Base-by-base conservation (phyloP, 2,888 invertebrate genomes). In the Sepiola atlantica region DNA sequence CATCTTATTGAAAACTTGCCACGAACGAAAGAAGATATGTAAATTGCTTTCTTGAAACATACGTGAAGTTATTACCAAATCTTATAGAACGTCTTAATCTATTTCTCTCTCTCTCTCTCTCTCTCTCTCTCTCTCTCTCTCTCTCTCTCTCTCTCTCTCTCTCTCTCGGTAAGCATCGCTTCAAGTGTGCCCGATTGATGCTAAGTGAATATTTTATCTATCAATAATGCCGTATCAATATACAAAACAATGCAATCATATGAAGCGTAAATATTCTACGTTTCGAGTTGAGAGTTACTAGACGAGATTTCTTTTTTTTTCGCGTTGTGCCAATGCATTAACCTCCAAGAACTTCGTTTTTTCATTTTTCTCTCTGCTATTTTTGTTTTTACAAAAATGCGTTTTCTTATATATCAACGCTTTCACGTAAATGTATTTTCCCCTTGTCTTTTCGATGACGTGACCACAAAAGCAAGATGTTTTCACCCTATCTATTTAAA, bases 191-290 rank as follows among this genome's bases (percentile, higher is more conserved):
- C 45, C 45, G 12, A 77, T 77, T 77, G 77, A 77, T 77, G 77
- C 77, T 77, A 77, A 77, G 77, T 77, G n/a, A n/a, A 77, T 77
- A n/a, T 77, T n/a, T 77, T 77, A 77, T 77, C n/a, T 77, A 77
- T 77, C 77, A 77, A 77, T 77, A 77, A 77, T n/a, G 77, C n/a
- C 32, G n/a, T 77, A 77, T 77, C 77, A 77, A 77, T 77, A 18
- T 77, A 77, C 77, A 77, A 77, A 77, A n/a, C 77, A 32, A 77
- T 77, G 32, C 77, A 77, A 77, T 77, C 77, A 77, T 77, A n/a
- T n/a, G n/a, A n/a, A 32, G 77, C 77, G 77, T 77, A 77, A 77
- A n/a, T 77, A 77, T 77, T 4, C 14, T 32, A n/a, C 77, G 77
- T 77, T 77, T 77, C n/a, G 16, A n/a, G 77, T 77, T 18, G 12